Evolutionary conservation across 64 coral and sea anemone genomes (phyloP).

Genomic region (Acropora yongei): DNA sequence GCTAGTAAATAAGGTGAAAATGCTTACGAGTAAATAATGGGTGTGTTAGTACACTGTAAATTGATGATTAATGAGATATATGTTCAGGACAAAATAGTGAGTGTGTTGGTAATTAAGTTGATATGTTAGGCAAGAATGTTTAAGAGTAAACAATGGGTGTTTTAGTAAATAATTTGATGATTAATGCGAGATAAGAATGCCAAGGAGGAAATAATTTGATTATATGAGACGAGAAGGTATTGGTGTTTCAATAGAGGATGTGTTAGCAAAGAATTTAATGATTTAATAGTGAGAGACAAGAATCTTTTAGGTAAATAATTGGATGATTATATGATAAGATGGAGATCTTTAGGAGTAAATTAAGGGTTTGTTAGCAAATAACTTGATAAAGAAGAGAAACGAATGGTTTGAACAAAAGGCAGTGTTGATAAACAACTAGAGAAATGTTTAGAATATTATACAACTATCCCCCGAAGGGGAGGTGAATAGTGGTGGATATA

Average conservation of each 20-base stretch:
- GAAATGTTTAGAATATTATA: background rate
- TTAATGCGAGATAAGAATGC: background rate
- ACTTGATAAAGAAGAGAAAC: background rate
- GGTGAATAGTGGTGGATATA: too few species aligned
- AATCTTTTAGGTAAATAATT: too few species aligned
- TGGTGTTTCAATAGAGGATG: too few species aligned
- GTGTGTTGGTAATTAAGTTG: too few species aligned
- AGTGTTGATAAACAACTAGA: background rate
- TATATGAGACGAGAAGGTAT: too few species aligned
- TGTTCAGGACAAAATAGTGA: too few species aligned
- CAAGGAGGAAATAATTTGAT: too few species aligned
- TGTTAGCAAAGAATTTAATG: too few species aligned
- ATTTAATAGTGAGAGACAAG: too few species aligned
- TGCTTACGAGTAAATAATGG: background rate
- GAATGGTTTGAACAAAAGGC: background rate
- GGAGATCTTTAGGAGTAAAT: background rate
- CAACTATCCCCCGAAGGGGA: too few species aligned
- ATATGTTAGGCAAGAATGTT: background rate
- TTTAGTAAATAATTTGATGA: background rate
- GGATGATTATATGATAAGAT: too few species aligned
- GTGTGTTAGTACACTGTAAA: background rate
- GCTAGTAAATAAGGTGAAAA: background rate
- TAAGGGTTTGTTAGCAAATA: background rate
- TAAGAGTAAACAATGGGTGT: background rate
- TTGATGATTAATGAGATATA: too few species aligned